Evolutionary conservation across 1,140 invertebrate genomes (phyloP), one percentile per base, ranked within the genome.

Genomic region (Bombus confusus): DNA sequence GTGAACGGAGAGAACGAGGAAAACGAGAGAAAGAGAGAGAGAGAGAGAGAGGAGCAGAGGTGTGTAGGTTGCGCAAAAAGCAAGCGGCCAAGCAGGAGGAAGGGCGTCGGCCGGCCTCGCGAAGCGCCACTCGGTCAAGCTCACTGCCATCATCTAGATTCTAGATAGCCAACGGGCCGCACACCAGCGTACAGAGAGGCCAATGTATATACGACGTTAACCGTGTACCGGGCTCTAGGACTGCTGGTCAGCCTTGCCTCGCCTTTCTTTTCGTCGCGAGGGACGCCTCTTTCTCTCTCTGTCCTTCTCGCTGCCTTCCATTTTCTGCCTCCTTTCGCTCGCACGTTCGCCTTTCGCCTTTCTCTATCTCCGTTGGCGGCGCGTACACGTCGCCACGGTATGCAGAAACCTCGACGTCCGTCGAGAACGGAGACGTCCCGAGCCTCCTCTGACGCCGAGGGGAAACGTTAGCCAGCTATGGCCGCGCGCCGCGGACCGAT

Each of bases 111-210:
- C 92, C 92, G 92, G 92, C 92, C 92, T 93, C 92, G 92, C 91
- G 92, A 92, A 93, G 92, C 92, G 92, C 92, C 92, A 93, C 92
- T 93, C 92, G 92, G 92, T 93, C 92, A 93, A 93, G 92, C 92
- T 93, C 92, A 93, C 92, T 93, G 92, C 92, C 92, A 93, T 93
- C 92, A 87, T 93, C 89, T 90, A 92, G 91, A 91, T 90, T 85
- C 85, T 90, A 91, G 87, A 91, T 91, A 87, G 89, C 74, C 80
- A 76, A 80, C 78, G 77, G 71, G 34, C 57, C 66, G 47, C 66
- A n/a, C 83, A 71, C 75, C 64, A 31, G 34, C 43, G 34, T 22
- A 62, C 31, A 15, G 25, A 8, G 68, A 71, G 31, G n/a, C 28
- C 31, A 12, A 64, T 57, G 22, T 41, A 39, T 77, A 39, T 47